These are phyloP conservation scores for Cerastoderma edule DNA, from an alignment of 2,888 invertebrate genomes.

Conservation along the genomic window DNA sequence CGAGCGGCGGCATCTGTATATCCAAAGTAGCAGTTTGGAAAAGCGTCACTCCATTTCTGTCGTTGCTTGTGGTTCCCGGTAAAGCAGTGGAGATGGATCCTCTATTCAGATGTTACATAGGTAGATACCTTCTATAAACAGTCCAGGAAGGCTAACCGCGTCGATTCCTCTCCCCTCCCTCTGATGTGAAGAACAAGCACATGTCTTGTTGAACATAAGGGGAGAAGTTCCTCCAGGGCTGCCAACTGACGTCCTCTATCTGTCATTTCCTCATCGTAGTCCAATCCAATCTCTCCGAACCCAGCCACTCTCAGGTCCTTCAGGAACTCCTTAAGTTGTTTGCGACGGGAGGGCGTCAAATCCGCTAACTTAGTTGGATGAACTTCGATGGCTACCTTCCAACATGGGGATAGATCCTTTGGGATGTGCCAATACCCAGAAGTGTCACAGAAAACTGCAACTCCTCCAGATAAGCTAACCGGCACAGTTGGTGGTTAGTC, in stretches of 20 bases:
- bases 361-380: conserved; percentile 13
- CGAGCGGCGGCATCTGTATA: conserved; percentile 4
- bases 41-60: conserved; percentile 24
- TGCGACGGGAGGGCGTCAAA: neutral
- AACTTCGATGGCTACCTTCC: conserved; percentile 23
- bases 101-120: conserved; percentile 1
- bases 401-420: neutral
- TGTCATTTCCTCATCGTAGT: neutral
- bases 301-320: conserved; percentile 5
- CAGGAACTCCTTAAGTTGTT: conserved; percentile 9
- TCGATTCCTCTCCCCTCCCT: conserved; percentile 12
- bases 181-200: conserved; percentile 13
- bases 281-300: conserved; percentile 15
- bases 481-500: conserved; percentile 7
- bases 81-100: conserved; percentile 29
- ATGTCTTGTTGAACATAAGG: conserved; percentile 4
- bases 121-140: conserved; percentile 4
- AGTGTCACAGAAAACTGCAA: conserved; percentile 12
- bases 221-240: conserved; percentile 7
- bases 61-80: neutral
- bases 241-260: neutral
- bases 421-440: conserved; percentile 5
- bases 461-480: conserved; percentile 9
- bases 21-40: conserved; percentile 26
- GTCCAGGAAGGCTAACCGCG: conserved; percentile 1